Base-by-base conservation (phyloP, 2,888 invertebrate species). In the Chirona hameri region DNA sequence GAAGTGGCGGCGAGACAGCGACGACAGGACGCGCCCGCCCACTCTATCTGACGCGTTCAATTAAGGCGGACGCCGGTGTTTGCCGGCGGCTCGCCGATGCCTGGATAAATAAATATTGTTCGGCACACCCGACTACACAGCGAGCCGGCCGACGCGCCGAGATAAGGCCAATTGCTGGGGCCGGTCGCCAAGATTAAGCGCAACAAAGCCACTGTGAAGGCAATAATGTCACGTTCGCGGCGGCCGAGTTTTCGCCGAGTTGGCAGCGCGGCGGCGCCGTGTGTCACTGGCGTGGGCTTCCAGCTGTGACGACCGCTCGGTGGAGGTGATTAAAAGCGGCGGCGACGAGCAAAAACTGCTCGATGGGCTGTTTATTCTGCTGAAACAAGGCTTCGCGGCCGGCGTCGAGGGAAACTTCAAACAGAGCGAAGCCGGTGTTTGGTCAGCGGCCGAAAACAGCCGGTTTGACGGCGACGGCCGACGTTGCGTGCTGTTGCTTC, bases 191-290 rank as follows among this genome's bases (percentile, higher is more conserved):
- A 46, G 76, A 76, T 76, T 76, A 76, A 39, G 46, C 21, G 39
- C 24, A 76, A 46, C 76, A 39, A 46, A 76, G 76, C 76, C 76
- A 76, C 76, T 46, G 46, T 39, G 24, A 46, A 46, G 27, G 39
- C 76, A 76, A 76, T 76, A 76, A 76, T 76, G 76, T 76, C 76
- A 76, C 76, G 76, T 76, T 76, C 46, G 39, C 46, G 21, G 9
- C 46, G 9, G 76, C 18, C 46, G 24, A 76, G 76, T 76, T 76
- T 72, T 76, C 72, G 76, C 76, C 76, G 46, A 39, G 76, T 76
- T 39, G 76, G 39, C 76, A 31, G 76, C 46, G 1, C 46, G 21
- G 18, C 18, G 12, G 24, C 39, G 21, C 18, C 76, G 10, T 39
- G 46, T 76, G 76, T 76, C 76, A 76, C 76, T 21, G 12, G 46